Base-by-base conservation (phyloP, 2,888 invertebrate species). In the Archips crataeganus region DNA sequence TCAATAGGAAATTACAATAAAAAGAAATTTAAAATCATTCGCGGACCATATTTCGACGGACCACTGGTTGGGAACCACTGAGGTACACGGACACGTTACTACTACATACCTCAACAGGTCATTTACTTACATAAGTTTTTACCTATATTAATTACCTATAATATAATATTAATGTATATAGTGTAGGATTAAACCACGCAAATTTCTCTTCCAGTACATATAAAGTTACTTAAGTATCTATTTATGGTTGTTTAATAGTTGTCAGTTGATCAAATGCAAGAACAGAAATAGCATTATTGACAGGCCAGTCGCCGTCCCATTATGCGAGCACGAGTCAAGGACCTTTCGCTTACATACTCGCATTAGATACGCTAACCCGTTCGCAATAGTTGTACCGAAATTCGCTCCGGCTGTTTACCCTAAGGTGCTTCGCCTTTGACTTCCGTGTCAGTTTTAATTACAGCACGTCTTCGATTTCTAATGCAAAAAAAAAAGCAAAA, bases 331-430 rank as follows among this genome's bases (percentile, higher is more conserved):
- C 82, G 85, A 88, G 90, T 90, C 90, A 90, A 90, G 86, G 87
- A 90, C 90, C 89, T 89, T 86, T 80, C 79, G 79, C 82, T 83
- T 84, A 84, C 86, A 83, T 86, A 83, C 82, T 84, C 84, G 81
- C 83, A 88, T 90, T 90, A 86, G 90, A 86, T 81, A 90, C 87
- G 89, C 86, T 83, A 82, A 84, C 82, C 79, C 81, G 84, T 77
- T 82, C 85, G 84, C 85, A 83, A 85, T 85, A 84, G 83, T 84
- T 82, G 80, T 82, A 79, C 81, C 80, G 36, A 81, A 83, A 82
- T 82, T 82, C 75, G 81, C 78, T 79, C 71, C 80, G 77, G 77
- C 78, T 77, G 79, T 81, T 78, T 79, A 75, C 77, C 74, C 69
- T 66, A 65, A 72, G 72, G 63, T 75, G 78, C 75, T 76, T 76